Evolutionary conservation across 1,140 invertebrate species (phyloP).

Genomic region (Mercenaria mercenaria): DNA sequence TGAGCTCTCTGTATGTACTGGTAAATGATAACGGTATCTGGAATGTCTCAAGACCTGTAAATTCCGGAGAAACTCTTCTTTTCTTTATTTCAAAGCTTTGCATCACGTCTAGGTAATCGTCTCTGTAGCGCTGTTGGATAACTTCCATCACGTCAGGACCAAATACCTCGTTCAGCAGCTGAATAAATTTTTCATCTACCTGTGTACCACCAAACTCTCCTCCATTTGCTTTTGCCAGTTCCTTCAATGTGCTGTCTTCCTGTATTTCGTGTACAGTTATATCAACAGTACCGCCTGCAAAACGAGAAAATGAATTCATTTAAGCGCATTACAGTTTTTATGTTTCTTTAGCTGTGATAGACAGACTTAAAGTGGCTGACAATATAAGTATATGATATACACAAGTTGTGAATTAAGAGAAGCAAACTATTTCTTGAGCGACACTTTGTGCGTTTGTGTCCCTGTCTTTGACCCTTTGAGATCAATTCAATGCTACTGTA

Average conservation of each 20-base stretch:
- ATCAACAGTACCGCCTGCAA: slow-evolving; percentile 52
- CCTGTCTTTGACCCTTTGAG: too few relatives aligned
- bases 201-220: slow-evolving; percentile 29
- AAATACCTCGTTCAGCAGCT: background rate
- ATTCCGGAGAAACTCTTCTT: background rate
- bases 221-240: slow-evolving; percentile 58
- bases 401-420: too few relatives aligned
- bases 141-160: slow-evolving; percentile 51
- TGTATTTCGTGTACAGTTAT: slow-evolving; percentile 49
- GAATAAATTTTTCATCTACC: slow-evolving; percentile 33
- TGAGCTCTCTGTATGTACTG: background rate
- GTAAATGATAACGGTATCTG: background rate
- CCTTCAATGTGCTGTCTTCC: background rate
- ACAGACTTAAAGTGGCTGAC: too few relatives aligned
- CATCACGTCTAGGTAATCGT: slow-evolving; percentile 26
- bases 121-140: background rate
- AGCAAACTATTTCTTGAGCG: too few relatives aligned
- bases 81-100: slow-evolving; percentile 53
- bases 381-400: too few relatives aligned
- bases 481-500: too few relatives aligned
- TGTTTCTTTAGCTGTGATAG: too few relatives aligned
- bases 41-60: background rate
- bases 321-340: too few relatives aligned
- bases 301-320: too few relatives aligned
- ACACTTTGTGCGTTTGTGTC: too few relatives aligned